These are phyloP conservation scores for Netelia inedita DNA, from an alignment of 2,888 invertebrate genomes.

Conservation along the genomic window DNA sequence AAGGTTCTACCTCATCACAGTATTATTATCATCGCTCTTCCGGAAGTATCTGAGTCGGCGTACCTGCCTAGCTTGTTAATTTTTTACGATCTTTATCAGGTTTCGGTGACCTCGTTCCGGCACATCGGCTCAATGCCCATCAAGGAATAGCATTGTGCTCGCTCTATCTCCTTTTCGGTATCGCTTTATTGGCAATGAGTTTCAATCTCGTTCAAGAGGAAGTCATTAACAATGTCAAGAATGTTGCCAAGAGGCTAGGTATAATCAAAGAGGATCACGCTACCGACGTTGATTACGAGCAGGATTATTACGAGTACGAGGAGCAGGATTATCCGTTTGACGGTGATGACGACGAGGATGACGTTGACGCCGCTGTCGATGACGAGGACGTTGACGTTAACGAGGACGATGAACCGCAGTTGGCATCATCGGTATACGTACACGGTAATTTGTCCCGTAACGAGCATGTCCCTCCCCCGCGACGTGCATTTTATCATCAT, in stretches of 20 bases:
- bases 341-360: constrained; percentile 59
- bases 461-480: background rate
- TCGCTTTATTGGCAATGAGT: constrained; percentile 97
- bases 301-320: constrained; percentile 75
- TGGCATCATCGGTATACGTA: no score
- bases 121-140: constrained; percentile 88
- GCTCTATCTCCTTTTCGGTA: constrained; percentile 96
- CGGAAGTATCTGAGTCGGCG: background rate
- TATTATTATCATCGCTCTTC: background rate
- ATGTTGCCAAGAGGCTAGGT: constrained; percentile 93
- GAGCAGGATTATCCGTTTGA: constrained; percentile 71
- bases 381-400: background rate
- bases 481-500: background rate
- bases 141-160: constrained; percentile 94
- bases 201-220: constrained; percentile 98
- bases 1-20: background rate
- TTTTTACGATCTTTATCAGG: constrained; percentile 81
- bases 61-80: background rate
- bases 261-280: constrained; percentile 92
- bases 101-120: constrained; percentile 96
- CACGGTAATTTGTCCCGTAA: background rate
- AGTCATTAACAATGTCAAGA: constrained; percentile 95
- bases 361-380: background rate
- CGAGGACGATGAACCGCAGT: no score
- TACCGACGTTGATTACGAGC: constrained; percentile 86